A percentile compares a stretch with the other conserved stretches of the same genome.
Evolutionary conservation across 1,140 invertebrate species (phyloP).

Genomic region (Habropoda laboriosa): DNA sequence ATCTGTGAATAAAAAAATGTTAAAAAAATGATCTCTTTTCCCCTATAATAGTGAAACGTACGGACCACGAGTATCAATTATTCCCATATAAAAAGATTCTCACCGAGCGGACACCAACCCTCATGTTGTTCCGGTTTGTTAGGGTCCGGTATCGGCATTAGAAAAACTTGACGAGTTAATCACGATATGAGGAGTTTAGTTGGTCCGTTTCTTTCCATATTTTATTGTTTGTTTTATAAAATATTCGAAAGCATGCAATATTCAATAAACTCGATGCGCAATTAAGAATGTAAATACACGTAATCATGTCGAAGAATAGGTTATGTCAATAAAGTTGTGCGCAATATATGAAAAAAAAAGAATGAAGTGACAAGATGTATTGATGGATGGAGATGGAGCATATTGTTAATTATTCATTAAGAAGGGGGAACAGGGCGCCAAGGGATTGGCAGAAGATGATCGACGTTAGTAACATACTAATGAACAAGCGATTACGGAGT

Average conservation of each 20-base stretch:
- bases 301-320: neutral
- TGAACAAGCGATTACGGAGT: slow-evolving; percentile 41
- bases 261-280: slow-evolving; percentile 30
- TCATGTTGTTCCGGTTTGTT: slow-evolving; percentile 93
- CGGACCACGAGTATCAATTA: slow-evolving; percentile 69
- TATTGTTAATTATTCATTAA: slow-evolving; percentile 30
- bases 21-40: neutral
- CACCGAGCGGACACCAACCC: slow-evolving; percentile 92
- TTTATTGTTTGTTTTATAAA: slow-evolving; percentile 9
- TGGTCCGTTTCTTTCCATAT: slow-evolving; percentile 27
- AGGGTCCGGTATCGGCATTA: slow-evolving; percentile 90
- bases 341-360: slow-evolving; percentile 22
- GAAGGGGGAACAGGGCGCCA: slow-evolving; percentile 25
- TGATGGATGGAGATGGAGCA: slow-evolving; percentile 45
- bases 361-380: slow-evolving; percentile 57
- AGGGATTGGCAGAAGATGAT: slow-evolving; percentile 53
- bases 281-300: slow-evolving; percentile 33
- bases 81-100: slow-evolving; percentile 81
- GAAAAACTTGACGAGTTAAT: slow-evolving; percentile 87
- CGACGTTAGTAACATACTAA: slow-evolving; percentile 68
- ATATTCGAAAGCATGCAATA: slow-evolving; percentile 39
- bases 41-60: slow-evolving; percentile 10
- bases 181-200: slow-evolving; percentile 70
- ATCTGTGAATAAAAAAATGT: neutral
- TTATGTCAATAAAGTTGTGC: slow-evolving; percentile 14